These are phyloP conservation scores for Melanophora roralis DNA, from an alignment of 2,888 invertebrate genomes.

Conservation along the genomic window DNA sequence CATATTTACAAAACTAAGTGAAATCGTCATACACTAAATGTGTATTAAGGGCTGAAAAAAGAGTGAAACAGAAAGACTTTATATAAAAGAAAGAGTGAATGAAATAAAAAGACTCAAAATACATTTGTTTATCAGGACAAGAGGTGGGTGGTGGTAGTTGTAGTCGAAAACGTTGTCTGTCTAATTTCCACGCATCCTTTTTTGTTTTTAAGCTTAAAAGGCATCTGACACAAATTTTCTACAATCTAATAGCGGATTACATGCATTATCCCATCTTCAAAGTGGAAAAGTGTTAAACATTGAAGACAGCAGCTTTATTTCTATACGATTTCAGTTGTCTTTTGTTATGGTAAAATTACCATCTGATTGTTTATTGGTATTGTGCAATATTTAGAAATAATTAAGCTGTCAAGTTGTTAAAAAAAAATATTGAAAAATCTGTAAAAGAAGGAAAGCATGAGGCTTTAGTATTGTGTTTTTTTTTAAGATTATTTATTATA, in stretches of 20 bases:
- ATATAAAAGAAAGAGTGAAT: conserved; percentile 1
- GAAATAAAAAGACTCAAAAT: background rate
- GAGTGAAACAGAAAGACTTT: background rate
- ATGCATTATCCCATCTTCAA: conserved; percentile 71
- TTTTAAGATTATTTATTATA: no score
- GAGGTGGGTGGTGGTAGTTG: background rate
- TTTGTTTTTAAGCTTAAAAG: conserved; percentile 52
- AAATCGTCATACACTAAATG: conserved; percentile 1
- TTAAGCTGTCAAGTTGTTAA: conserved; percentile 61
- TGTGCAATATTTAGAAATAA: background rate
- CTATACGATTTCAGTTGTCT: background rate
- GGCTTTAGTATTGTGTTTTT: no score
- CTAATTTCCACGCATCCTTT: conserved; percentile 4
- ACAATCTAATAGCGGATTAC: conserved; percentile 75
- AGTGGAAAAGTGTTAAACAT: conserved; percentile 55
- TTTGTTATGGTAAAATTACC: background rate
- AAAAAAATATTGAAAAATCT: background rate
- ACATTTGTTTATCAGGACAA: background rate
- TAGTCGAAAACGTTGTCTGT: background rate
- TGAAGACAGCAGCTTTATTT: background rate
- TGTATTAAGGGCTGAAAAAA: background rate
- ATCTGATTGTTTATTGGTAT: conserved; percentile 58
- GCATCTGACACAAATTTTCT: conserved; percentile 66
- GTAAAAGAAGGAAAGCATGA: no score
- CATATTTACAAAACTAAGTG: conserved; percentile 70